Evolutionary conservation across 1,140 invertebrate species (phyloP), one percentile per base, ranked within the genome.

Genomic region (Megathymus violae): DNA sequence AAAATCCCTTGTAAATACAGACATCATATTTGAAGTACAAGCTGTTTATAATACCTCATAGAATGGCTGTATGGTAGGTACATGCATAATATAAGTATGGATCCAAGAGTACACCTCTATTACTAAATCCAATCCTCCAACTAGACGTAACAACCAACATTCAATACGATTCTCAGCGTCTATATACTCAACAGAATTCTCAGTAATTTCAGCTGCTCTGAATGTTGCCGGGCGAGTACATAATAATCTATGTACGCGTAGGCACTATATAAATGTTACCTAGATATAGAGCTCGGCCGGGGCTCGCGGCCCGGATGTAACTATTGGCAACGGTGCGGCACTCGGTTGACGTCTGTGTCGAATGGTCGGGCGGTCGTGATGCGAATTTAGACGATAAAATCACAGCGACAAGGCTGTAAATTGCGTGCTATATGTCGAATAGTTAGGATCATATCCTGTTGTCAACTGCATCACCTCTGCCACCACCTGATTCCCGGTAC

Each of bases 311-410:
- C 76, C 81, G 79, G 81, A 82, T 84, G 83, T 86, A 77, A 80
- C 83, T 80, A 84, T 82, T 79, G 83, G 83, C 75, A 86, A 86
- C 83, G 63, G 68, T 64, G 71, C 69, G 69, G 64, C 61, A 44
- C 67, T 50, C 60, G 62, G 58, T 58, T 13, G 50, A 54, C 68
- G 63, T 59, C 52, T 52, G 61, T 62, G 50, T 41, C 56, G 40
- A 52, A 52, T 19, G 25, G 13, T 40, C 6, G 10, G 22, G n/a
- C 17, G 10, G 11, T 46, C 51, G 51, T 64, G 60, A 46, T 46
- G 16, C 71, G 48, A 80, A 74, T 75, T 68, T 79, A 67, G 64
- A 44, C 31, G 61, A 64, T 80, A 76, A n/a, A 62, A 62, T 60
- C 50, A 71, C 56, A 34, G 22, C 51, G 22, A 79, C 80, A 84